phyloP scores from a whole-genome alignment of 2,888 invertebrate genomes.

The Chloroclystis v-ata region DNA sequence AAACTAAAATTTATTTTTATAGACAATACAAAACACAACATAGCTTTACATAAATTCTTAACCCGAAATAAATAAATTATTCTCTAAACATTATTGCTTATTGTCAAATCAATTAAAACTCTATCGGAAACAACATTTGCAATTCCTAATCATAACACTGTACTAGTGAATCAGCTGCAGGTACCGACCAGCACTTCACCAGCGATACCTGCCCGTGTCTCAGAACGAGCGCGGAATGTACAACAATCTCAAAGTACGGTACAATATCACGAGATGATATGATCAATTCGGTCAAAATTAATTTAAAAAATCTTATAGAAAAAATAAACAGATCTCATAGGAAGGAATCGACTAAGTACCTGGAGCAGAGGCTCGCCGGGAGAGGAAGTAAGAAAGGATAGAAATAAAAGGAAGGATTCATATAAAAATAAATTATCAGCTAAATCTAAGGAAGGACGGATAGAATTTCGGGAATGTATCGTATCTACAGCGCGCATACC shows the following conservation, averaged over 20 bases:
- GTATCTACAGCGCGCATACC: too few relatives aligned
- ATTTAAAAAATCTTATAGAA: constrained; percentile 27
- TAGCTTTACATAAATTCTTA: constrained; percentile 71
- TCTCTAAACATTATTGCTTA: constrained; percentile 69
- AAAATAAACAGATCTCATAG: constrained; percentile 29
- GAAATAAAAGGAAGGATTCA: constrained; percentile 21
- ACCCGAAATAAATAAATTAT: constrained; percentile 75
- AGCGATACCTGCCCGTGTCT: too few relatives aligned
- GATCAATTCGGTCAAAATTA: constrained; percentile 44
- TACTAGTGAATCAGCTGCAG: constrained; percentile 41
- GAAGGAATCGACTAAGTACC: constrained; percentile 48
- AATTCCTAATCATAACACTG: constrained; percentile 59
- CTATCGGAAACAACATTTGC: constrained; percentile 41
- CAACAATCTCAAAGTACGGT: constrained; percentile 38
- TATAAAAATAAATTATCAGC: constrained; percentile 41
- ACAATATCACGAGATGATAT: constrained; percentile 58
- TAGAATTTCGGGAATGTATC: constrained; percentile 38
- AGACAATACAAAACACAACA: constrained; percentile 76
- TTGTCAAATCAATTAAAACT: constrained; percentile 70
- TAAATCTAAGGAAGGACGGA: constrained; percentile 49
- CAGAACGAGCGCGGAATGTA: constrained; percentile 34
- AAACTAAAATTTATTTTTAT: constrained; percentile 52
- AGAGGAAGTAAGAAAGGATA: constrained; percentile 32
- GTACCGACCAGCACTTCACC: too few relatives aligned
- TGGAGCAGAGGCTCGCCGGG: constrained; percentile 45